A percentile compares a stretch with the other conserved stretches of the same genome.
phyloP scores from a whole-genome alignment of 2,888 invertebrate genomes.

The Pammene aurita region DNA sequence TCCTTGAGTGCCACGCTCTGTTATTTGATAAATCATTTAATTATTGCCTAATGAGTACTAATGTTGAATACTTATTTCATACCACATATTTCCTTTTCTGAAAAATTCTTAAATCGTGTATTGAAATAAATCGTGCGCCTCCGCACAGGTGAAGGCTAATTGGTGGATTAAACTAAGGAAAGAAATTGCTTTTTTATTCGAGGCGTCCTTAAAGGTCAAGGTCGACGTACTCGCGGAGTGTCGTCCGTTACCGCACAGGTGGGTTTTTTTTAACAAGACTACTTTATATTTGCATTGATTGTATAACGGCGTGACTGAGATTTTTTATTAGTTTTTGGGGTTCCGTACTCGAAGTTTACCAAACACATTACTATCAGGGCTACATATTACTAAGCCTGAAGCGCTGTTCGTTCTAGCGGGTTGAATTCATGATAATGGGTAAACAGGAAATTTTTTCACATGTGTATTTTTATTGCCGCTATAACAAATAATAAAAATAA shows the following conservation, averaged over 20 bases:
- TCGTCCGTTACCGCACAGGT: conserved; percentile 23
- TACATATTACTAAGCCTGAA: no score
- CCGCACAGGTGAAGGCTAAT: conserved; percentile 27
- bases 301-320: conserved; percentile 22
- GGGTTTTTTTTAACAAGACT: conserved; percentile 10
- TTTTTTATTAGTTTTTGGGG: conserved; percentile 1
- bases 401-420: no score
- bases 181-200: conserved; percentile 30
- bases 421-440: no score
- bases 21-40: conserved; percentile 26
- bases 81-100: neutral
- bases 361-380: no score
- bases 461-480: no score
- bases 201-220: conserved; percentile 33
- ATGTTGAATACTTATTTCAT: conserved; percentile 5
- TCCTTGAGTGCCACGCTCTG: conserved; percentile 26
- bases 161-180: conserved; percentile 31
- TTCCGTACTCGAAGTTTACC: neutral
- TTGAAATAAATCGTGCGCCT: conserved; percentile 30
- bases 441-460: no score
- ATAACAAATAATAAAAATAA: no score
- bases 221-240: conserved; percentile 9
- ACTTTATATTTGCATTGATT: conserved; percentile 19
- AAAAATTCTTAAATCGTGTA: conserved; percentile 23
- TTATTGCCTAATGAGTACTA: conserved; percentile 29